Base-by-base conservation (phyloP, 2,888 invertebrate genomes). In the Machimus rusticus region DNA sequence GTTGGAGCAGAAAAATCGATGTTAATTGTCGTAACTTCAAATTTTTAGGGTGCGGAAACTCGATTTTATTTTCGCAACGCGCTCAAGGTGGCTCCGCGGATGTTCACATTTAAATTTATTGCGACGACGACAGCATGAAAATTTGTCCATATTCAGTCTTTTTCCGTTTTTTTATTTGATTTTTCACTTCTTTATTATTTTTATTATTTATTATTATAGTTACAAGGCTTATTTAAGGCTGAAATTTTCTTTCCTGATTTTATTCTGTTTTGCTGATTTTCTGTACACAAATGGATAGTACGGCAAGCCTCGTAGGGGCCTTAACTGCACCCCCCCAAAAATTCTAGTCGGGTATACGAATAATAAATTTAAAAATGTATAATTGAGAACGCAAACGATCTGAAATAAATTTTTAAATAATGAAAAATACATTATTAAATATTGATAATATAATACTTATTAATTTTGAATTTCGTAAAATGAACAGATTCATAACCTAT, bases 1-100 rank as follows among this genome's bases (percentile, higher is more conserved):
- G 55, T 55, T 31, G 31, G 16, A 81, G 51, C 81, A 81, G 34
- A 81, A 81, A 66, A 81, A 81, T 81, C 81, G 81, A 81, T 81
- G 81, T 81, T 81, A 81, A 81, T 81, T 81, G 81, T 51, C 81
- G 81, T 51, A 81, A 81, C 46, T 81, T 81, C 81, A 81, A 81
- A 51, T 81, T 81, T 81, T 81, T 81, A 81, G 81, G 81, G 81
- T 81, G 55, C 34, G 81, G 81, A 81, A 34, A 31, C 23, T 46
- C 66, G 55, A 55, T 51, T 81, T 81, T 51, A 81, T 81, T 51
- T 81, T 81, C 28, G 81, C 66, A 23, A 28, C 28, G 8, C 19
- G 66, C 23, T 28, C 66, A 66, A 66, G 66, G 66, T 66, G 66
- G 3, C 66, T 19, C 28, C 66, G 23, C 66, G 23, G 66, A 66